A percentile compares a stretch with the other conserved stretches of the same genome.
Evolutionary conservation across 2,797 vertebrate species (phyloP).

Genomic region (Zenarchopterus dispar): DNA sequence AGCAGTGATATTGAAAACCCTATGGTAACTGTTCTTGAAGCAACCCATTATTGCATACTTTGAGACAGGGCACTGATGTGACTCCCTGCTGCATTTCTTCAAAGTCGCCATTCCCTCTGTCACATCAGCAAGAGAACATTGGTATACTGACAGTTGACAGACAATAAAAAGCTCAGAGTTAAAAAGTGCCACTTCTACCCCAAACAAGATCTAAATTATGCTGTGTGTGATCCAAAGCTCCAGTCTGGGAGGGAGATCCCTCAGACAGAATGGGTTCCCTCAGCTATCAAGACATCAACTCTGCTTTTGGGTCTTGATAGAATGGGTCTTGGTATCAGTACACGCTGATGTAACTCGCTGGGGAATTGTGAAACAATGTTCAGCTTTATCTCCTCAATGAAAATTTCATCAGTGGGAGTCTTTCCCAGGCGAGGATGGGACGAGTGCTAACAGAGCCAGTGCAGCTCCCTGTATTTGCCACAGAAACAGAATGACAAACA

Average conservation of each 20-base stretch:
- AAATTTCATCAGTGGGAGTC: conserved; percentile 78
- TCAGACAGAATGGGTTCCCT: conserved; percentile 35
- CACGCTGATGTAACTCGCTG: conserved; percentile 74
- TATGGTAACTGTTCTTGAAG: too few relatives aligned
- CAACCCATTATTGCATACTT: background rate
- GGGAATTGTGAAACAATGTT: conserved; percentile 77
- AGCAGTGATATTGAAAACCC: too few relatives aligned
- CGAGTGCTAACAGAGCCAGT: conserved; percentile 40
- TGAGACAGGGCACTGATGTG: background rate
- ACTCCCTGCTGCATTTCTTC: background rate
- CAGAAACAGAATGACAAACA: conserved; percentile 16
- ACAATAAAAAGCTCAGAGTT: conserved; percentile 14
- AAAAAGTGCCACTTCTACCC: conserved; percentile 12
- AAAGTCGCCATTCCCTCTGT: conserved; percentile 17
- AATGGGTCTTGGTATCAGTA: conserved; percentile 67
- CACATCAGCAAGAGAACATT: conserved; percentile 14
- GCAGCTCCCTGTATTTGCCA: conserved; percentile 16
- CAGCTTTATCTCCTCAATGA: conserved; percentile 78
- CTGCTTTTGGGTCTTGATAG: conserved; percentile 49
- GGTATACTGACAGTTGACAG: conserved; percentile 31
- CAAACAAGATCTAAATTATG: conserved; percentile 30
- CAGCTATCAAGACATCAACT: conserved; percentile 49
- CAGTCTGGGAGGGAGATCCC: conserved; percentile 13
- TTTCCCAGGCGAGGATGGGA: conserved; percentile 63
- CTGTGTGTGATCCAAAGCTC: conserved; percentile 10